Evolutionary conservation across 2,888 invertebrate genomes (phyloP).

Genomic region (Scaptomyza cyrtandrae): DNA sequence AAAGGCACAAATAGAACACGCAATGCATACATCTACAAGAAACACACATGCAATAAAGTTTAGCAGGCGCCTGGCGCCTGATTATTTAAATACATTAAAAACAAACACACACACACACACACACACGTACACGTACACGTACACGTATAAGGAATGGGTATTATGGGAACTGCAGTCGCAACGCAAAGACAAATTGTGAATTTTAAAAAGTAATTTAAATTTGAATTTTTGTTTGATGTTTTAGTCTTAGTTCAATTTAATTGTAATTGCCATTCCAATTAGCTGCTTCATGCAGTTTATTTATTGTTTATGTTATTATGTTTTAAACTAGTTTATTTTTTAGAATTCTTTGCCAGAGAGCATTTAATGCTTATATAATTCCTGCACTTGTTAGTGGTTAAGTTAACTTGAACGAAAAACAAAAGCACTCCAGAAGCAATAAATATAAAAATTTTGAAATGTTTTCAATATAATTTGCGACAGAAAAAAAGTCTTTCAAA

Average conservation of each 20-base stretch:
- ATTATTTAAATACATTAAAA: constrained; percentile 24
- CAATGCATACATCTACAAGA: constrained; percentile 38
- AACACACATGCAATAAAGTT: constrained; percentile 44
- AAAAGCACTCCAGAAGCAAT: constrained; percentile 30
- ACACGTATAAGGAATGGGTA: constrained; percentile 56
- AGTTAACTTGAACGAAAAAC: constrained; percentile 53
- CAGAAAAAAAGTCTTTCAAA: constrained; percentile 57
- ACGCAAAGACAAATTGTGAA: constrained; percentile 64
- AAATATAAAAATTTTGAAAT: constrained; percentile 30
- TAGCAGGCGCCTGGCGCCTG: constrained; percentile 58
- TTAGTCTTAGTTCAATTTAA: constrained; percentile 36
- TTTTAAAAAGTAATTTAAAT: constrained; percentile 40
- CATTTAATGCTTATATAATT: constrained; percentile 77
- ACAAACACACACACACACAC: constrained; percentile 23
- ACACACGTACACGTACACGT: constrained; percentile 11
- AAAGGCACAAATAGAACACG: constrained; percentile 68
- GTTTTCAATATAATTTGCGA: constrained; percentile 41
- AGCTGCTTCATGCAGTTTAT: constrained; percentile 39
- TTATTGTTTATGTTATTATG: constrained; percentile 59
- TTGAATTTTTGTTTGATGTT: constrained; percentile 30
- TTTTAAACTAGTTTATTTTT: constrained; percentile 40
- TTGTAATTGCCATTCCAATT: constrained; percentile 67
- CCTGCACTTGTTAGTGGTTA: constrained; percentile 72
- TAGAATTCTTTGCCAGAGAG: constrained; percentile 57
- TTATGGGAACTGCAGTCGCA: constrained; percentile 77